Conservation (phyloP, 2,113 vertebrate genomes). For the Syrrhaptes paradoxus region DNA sequence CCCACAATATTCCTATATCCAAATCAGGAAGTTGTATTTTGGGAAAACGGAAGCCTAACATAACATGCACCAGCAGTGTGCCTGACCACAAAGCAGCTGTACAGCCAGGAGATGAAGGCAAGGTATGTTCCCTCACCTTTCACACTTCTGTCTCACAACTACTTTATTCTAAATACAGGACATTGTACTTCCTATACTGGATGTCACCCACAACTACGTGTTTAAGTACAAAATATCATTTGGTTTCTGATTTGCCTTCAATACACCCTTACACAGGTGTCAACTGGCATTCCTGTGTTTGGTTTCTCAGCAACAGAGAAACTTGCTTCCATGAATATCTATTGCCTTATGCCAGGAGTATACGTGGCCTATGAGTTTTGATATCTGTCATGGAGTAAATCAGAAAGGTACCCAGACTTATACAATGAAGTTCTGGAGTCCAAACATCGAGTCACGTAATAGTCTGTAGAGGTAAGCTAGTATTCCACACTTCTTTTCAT, state of each 20-base stretch:
- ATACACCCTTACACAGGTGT: background rate
- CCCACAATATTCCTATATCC: background rate
- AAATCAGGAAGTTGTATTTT: background rate
- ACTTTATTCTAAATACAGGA: background rate
- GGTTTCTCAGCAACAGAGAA: background rate
- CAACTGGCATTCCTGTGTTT: background rate
- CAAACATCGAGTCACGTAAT: background rate
- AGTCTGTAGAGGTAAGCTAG: background rate
- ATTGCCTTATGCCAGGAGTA: background rate
- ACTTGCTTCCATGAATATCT: background rate
- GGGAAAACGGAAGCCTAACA: background rate
- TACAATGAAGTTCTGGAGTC: background rate
- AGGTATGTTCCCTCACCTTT: background rate
- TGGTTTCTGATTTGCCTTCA: background rate
- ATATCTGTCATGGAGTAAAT: background rate
- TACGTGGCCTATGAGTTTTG: background rate
- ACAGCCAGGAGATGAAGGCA: background rate
- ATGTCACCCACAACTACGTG: background rate
- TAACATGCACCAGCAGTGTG: background rate
- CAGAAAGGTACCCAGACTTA: background rate
- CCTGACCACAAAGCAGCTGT: background rate
- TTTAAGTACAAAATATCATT: background rate
- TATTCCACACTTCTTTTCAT: background rate
- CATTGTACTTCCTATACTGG: background rate
- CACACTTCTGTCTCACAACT: no score